Conservation (phyloP, 2,113 vertebrate genomes). For the Psittacus erithacus region DNA sequence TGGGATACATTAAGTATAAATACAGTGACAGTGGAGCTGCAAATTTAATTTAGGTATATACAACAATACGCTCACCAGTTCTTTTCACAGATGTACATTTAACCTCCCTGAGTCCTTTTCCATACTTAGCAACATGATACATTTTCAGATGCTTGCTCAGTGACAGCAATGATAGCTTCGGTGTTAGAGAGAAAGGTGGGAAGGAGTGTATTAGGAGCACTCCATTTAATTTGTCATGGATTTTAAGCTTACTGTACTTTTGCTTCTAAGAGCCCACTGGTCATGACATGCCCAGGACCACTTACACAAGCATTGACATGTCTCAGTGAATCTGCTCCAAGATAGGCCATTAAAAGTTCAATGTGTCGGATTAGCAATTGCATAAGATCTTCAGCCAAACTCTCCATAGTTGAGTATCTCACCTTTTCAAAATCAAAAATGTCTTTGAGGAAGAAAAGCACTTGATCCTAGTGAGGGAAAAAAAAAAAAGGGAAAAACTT, state of each 20-base stretch:
- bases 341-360: conserved; percentile 83
- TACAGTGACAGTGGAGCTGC: conserved; percentile 36
- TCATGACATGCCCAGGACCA: conserved; percentile 40
- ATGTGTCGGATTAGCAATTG: conserved; percentile 85
- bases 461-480: conserved; percentile 82
- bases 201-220: not conserved
- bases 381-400: conserved; percentile 87
- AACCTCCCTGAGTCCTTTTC: conserved; percentile 76
- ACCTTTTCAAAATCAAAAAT: conserved; percentile 98
- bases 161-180: not conserved
- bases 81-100: not conserved
- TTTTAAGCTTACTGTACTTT: conserved; percentile 71
- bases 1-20: conserved; percentile 47
- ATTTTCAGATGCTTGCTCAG: not conserved
- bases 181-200: not conserved
- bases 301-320: conserved; percentile 67
- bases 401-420: conserved; percentile 86
- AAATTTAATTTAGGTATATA: conserved; percentile 26
- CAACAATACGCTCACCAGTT: not conserved
- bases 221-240: not conserved
- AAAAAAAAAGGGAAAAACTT: not conserved
- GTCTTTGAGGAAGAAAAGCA: conserved; percentile 93
- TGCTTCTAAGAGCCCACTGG: conserved; percentile 75
- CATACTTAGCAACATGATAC: not conserved
- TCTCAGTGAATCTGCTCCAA: conserved; percentile 76